These are phyloP conservation scores for Corvus moneduloides DNA, from an alignment of 2,113 vertebrate genomes.

Conservation along the genomic window DNA sequence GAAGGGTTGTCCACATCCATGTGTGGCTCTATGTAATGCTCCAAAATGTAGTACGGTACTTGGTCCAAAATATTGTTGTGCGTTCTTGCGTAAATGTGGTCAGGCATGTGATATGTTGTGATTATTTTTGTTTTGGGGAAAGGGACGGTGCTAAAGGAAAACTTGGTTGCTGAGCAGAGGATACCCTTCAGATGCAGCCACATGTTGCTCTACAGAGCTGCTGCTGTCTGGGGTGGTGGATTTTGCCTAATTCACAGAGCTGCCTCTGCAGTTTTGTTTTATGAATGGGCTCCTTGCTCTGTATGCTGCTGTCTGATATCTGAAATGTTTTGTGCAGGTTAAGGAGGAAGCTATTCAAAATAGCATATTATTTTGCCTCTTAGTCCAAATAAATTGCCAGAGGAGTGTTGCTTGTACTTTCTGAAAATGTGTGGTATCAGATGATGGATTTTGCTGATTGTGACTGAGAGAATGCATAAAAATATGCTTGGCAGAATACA, in stretches of 20 bases:
- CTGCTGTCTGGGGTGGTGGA: neutral
- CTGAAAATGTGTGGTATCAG: neutral
- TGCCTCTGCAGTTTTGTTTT: neutral
- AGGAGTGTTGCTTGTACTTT: conserved; percentile 41
- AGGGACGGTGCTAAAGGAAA: neutral
- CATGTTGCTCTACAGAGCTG: neutral
- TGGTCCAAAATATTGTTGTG: conserved; percentile 55
- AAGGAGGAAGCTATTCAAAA: conserved; percentile 41
- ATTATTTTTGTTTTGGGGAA: conserved; percentile 11
- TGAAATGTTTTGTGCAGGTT: conserved; percentile 11
- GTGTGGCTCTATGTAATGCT: neutral
- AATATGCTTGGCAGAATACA: neutral
- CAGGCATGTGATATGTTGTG: conserved; percentile 42
- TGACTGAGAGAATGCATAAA: conserved; percentile 16
- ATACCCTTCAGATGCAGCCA: neutral
- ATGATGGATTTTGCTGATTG: conserved; percentile 14
- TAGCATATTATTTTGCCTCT: conserved; percentile 23
- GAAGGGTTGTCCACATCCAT: neutral
- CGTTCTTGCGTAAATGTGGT: conserved; percentile 26
- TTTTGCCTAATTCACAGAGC: neutral
- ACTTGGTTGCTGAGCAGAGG: neutral
- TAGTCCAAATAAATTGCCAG: conserved; percentile 51
- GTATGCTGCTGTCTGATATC: conserved; percentile 23
- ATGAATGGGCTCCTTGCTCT: conserved; percentile 11
- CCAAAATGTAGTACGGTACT: neutral